These are phyloP conservation scores for Eupithecia inturbata DNA, from an alignment of 2,888 invertebrate species.

Conservation along the genomic window DNA sequence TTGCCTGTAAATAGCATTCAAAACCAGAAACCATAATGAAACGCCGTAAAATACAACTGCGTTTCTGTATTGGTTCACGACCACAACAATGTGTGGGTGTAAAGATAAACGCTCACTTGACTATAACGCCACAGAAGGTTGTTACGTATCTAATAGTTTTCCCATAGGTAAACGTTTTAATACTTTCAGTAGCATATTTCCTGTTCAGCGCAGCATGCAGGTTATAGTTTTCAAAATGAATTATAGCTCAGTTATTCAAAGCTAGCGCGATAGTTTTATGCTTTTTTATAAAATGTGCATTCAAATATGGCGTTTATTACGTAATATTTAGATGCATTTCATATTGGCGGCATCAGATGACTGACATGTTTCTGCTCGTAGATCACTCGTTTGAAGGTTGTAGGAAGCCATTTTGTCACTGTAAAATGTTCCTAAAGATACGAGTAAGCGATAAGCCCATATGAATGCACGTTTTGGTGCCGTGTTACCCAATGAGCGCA, in stretches of 20 bases:
- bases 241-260: background rate
- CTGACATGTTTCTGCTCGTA: too few species aligned
- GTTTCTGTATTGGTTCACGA: background rate
- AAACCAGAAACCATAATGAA: background rate
- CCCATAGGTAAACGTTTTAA: background rate
- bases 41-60: background rate
- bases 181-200: background rate
- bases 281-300: background rate
- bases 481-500: too few species aligned
- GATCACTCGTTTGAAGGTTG: too few species aligned
- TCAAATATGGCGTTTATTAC: too few species aligned
- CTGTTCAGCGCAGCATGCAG: background rate
- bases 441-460: too few species aligned
- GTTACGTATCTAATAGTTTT: background rate
- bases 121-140: background rate
- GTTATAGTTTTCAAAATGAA: background rate
- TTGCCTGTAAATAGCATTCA: conserved; percentile 1
- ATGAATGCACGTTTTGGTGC: too few species aligned
- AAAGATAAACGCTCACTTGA: background rate
- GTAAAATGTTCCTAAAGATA: too few species aligned
- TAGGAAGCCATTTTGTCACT: too few species aligned
- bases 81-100: conserved; percentile 2
- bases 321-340: too few species aligned
- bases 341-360: too few species aligned
- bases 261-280: background rate